Base-by-base conservation (phyloP, 2,888 invertebrate species). In the Hirudinaria manillensis region DNA sequence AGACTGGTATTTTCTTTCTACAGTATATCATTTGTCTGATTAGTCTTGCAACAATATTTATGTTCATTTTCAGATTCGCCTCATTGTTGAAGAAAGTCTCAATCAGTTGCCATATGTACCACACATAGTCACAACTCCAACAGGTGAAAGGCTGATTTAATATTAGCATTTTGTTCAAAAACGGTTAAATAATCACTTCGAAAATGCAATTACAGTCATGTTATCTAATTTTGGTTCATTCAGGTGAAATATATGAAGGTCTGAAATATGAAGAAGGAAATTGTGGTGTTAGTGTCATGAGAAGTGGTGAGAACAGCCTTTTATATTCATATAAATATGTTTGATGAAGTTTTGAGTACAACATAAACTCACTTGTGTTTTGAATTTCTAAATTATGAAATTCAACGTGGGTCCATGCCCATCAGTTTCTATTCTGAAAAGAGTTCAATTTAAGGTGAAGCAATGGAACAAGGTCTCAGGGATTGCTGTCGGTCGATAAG, bases 401-500 rank as follows among this genome's bases (percentile, higher is more conserved):
- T 68, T 3, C 16, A 10, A 45, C 10, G 1, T 16, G 1, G 45
- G 45, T 16, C 36, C 45, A 45, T 4, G 1, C 13, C 16, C 16
- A 1, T 10, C 16, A 45, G 16, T 1, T 45, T 4, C 16, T 16
- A 1, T 10, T 45, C 45, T 16, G 16, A 10, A 45, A 45, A 45
- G 45, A 10, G 16, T 45, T 45, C 51, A 16, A 16, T 45, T 45
- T 45, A 16, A 86, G 86, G 88, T 16, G 95, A 96, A 83, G 94
- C 94, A n/a, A 96, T 96, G 95, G 95, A 96, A 85, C 86, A 87
- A 78, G 88, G 88, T 6, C 80, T 88, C 67, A 88, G 98, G 56
- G 98, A 99, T 85, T 99, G 99, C 85, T 99, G 99, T 85, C 90
- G 98, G 3, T 97, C 97, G 10, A 99, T 99, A 82, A 89, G 98